These are phyloP conservation scores for Mesoligia furuncula DNA, from an alignment of 2,888 invertebrate species.

Conservation along the genomic window DNA sequence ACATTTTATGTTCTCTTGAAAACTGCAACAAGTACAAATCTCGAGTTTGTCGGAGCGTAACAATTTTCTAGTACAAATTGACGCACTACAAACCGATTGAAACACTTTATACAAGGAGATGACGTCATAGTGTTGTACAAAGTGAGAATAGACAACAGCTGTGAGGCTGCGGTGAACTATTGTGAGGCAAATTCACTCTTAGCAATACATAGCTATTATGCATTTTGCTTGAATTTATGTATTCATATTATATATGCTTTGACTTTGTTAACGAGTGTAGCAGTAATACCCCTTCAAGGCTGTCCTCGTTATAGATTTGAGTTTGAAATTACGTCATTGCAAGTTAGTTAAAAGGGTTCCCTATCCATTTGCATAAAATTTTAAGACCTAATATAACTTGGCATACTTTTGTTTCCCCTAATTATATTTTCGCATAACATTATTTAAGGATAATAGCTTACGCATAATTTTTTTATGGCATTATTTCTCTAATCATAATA, in stretches of 20 bases:
- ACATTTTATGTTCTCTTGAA: conserved; percentile 27
- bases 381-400: too few species aligned
- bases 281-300: neutral
- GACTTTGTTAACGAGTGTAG: neutral
- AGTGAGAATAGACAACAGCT: conserved; percentile 41
- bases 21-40: conserved; percentile 35
- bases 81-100: conserved; percentile 34
- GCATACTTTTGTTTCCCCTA: too few species aligned
- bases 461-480: too few species aligned
- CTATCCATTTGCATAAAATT: too few species aligned
- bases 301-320: neutral
- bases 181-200: conserved; percentile 34
- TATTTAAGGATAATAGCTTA: too few species aligned
- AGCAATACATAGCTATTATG: conserved; percentile 15
- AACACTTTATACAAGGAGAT: conserved; percentile 36
- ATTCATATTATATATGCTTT: conserved; percentile 2
- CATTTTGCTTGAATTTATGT: conserved; percentile 16
- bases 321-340: conserved; percentile 7
- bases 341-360: too few species aligned
- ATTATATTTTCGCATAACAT: too few species aligned
- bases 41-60: conserved; percentile 21
- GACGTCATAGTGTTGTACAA: conserved; percentile 47
- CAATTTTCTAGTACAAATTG: conserved; percentile 42
- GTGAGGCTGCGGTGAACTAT: conserved; percentile 41
- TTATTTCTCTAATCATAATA: too few species aligned